A percentile compares a stretch with the other conserved stretches of the same genome.
Evolutionary conservation across 2,888 invertebrate genomes (phyloP).

Genomic region (Glyphotaelius pellucidus): DNA sequence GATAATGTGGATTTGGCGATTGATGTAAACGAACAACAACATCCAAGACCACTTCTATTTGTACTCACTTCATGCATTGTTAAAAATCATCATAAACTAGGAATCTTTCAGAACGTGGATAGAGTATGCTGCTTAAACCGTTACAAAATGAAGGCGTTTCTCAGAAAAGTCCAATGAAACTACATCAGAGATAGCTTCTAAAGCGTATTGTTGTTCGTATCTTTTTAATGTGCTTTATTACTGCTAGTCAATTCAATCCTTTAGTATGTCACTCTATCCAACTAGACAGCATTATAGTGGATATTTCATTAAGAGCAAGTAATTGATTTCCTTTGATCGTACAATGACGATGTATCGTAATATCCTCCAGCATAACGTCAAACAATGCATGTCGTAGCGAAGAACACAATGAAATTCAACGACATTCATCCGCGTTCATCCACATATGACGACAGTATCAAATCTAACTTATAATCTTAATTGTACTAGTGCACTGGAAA

Average conservation of each 20-base stretch:
- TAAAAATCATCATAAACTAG: neutral
- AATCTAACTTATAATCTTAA: neutral
- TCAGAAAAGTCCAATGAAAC: neutral
- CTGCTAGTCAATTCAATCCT: neutral
- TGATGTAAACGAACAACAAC: neutral
- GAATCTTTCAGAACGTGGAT: neutral
- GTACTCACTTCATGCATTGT: neutral
- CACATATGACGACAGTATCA: neutral
- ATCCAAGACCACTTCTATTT: neutral
- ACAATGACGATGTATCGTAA: conserved; percentile 38
- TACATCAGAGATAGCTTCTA: neutral
- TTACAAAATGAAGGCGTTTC: neutral
- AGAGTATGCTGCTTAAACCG: neutral
- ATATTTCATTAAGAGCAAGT: conserved; percentile 39
- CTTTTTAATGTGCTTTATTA: neutral
- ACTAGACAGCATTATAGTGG: conserved; percentile 4
- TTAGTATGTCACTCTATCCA: neutral
- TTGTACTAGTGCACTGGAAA: neutral
- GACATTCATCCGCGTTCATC: neutral
- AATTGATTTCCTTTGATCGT: conserved; percentile 47
- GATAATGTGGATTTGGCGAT: neutral
- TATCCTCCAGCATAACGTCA: neutral
- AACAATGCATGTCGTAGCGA: conserved; percentile 37
- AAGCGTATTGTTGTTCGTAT: neutral
- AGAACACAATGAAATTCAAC: neutral